These are phyloP conservation scores for Distichodus sexfasciatus DNA, from an alignment of 2,797 vertebrate species.

Conservation along the genomic window DNA sequence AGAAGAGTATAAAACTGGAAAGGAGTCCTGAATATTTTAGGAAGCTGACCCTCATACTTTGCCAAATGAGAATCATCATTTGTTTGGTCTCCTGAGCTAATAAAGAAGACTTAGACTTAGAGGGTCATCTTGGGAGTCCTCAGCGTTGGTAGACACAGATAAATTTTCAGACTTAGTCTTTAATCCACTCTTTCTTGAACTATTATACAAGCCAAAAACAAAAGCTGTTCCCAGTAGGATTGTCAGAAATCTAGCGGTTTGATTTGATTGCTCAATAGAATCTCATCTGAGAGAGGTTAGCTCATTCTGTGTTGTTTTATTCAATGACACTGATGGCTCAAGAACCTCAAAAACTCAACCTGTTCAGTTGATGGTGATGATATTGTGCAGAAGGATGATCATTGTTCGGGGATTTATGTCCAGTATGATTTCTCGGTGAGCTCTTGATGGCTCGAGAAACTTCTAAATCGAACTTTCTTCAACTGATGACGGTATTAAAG, in stretches of 20 bases:
- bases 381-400: too few relatives aligned
- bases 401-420: too few relatives aligned
- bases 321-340: too few relatives aligned
- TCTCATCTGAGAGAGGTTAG: too few relatives aligned
- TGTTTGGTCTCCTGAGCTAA: background rate
- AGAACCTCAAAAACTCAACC: too few relatives aligned
- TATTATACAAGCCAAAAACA: background rate
- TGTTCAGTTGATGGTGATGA: too few relatives aligned
- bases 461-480: background rate
- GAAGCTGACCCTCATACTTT: background rate
- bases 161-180: background rate
- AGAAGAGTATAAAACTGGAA: background rate
- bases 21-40: background rate
- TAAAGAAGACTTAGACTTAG: background rate
- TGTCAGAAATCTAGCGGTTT: background rate
- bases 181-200: background rate
- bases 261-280: background rate
- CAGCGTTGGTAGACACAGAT: background rate
- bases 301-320: too few relatives aligned
- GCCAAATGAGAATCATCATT: background rate
- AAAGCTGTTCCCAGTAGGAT: background rate
- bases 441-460: too few relatives aligned
- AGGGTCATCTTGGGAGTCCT: too few relatives aligned
- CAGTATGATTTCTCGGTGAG: too few relatives aligned
- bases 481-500: background rate